Base-by-base conservation (phyloP, 1,140 invertebrate genomes). In the Dufourea novaeangliae region DNA sequence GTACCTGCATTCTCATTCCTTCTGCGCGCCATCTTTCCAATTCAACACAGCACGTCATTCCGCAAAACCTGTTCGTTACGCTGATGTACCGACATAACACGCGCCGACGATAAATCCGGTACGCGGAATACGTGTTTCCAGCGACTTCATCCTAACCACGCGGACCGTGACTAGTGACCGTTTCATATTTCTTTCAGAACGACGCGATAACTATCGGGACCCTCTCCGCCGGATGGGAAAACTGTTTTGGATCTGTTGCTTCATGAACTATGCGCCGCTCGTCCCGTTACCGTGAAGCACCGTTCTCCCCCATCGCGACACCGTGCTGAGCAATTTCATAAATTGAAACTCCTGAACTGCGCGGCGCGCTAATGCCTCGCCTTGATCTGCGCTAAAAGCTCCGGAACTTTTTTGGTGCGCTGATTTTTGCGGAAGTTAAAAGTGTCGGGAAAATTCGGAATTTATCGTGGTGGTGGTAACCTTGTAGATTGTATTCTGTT, bases 61-160 rank as follows among this genome's bases (percentile, higher is more conserved):
- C 41, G 52, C 25, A 2, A 4, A 10, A 20, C 37, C 10, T 66
- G 46, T 76, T 76, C 66, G 73, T 76, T 76, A 69, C 73, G 59
- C 37, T 57, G 73, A 75, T 75, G 46, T 59, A 69, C 39, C 29
- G 66, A 54, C 54, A 76, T 59, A 59, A 67, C 54, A 41, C 46
- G 25, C 54, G 29, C 66, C 39, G 54, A 64, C 73, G 50, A 76
- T 76, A 76, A 76, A 76, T 76, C 46, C 61, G 39, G 10, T 68
- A 50, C 66, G 41, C 37, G 54, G 73, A 76, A 76, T 76, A 74
- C 62, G 71, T 56, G n/a, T 56, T 44, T 69, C 27, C 39, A 39
- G 64, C 39, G 66, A 76, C 73, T 76, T 76, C 64, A 61, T 76
- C 69, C 39, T 54, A 20, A 12, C 17, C 22, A 22, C 8, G 32